Conservation (phyloP, 2,888 invertebrate genomes). For the Synanthedon formicaeformis region DNA sequence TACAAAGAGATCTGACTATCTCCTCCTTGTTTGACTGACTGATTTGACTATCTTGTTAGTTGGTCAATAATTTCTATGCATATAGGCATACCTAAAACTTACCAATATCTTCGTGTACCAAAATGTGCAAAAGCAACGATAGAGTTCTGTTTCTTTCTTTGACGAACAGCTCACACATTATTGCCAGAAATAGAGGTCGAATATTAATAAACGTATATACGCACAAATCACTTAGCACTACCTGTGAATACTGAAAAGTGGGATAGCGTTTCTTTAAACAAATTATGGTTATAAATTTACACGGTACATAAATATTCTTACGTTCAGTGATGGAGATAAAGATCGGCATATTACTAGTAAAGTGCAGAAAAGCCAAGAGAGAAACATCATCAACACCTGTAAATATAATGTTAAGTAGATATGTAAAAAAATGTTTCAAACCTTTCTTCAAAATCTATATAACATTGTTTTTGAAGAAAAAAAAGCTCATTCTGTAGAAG, state of each 20-base stretch:
- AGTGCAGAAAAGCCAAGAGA: slow-evolving; percentile 32
- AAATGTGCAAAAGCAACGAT: slow-evolving; percentile 21
- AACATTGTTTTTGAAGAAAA: no score
- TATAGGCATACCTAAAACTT: no score
- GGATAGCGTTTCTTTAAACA: not conserved
- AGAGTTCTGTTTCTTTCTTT: slow-evolving; percentile 25
- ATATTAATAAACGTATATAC: slow-evolving; percentile 23
- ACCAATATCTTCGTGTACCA: slow-evolving; percentile 24
- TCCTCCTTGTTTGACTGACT: no score
- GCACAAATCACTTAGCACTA: slow-evolving; percentile 23
- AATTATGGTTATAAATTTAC: not conserved
- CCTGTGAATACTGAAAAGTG: slow-evolving; percentile 4
- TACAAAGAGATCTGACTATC: no score
- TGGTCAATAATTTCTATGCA: no score
- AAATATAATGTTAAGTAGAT: slow-evolving; percentile 5
- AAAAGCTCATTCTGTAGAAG: no score
- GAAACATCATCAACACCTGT: slow-evolving; percentile 39
- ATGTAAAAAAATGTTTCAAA: no score
- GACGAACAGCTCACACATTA: slow-evolving; percentile 28
- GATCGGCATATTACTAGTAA: slow-evolving; percentile 33
- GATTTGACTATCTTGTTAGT: no score
- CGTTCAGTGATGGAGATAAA: slow-evolving; percentile 36
- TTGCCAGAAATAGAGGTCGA: slow-evolving; percentile 31
- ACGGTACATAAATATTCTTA: slow-evolving; percentile 9
- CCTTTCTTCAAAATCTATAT: no score